These are phyloP conservation scores for Tigriopus californicus DNA, from an alignment of 2,888 invertebrate genomes.

Conservation along the genomic window DNA sequence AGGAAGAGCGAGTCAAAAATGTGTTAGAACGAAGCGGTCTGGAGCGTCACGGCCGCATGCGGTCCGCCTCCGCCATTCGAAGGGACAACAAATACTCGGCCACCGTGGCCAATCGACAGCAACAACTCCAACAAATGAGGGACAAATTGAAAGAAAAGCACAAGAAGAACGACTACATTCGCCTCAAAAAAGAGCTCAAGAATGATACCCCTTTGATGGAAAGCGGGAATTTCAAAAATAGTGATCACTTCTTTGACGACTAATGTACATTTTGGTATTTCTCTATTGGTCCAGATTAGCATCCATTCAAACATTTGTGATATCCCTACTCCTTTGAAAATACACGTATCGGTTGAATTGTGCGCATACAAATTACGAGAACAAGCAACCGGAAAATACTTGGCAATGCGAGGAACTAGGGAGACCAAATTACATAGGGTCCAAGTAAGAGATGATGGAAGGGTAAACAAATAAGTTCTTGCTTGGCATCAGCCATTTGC, in stretches of 20 bases:
- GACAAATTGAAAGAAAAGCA: constrained; percentile 20
- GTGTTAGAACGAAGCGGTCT: not conserved
- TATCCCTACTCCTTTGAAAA: no score
- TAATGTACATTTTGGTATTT: not conserved
- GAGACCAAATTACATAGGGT: no score
- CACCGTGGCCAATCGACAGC: constrained; percentile 16
- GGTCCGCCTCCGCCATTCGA: not conserved
- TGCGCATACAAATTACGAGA: no score
- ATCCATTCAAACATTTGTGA: no score
- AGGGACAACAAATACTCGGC: not conserved
- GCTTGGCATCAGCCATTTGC: no score
- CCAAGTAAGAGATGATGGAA: no score
- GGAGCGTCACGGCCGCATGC: constrained; percentile 1
- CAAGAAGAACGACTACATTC: constrained; percentile 18
- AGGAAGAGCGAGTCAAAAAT: constrained; percentile 10
- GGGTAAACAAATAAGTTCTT: no score
- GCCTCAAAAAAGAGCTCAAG: constrained; percentile 19
- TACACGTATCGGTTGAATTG: no score
- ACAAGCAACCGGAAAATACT: no score
- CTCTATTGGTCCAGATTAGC: not conserved
- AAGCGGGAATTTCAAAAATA: not conserved
- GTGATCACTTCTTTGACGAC: not conserved
- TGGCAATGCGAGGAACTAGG: no score
- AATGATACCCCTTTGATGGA: not conserved
- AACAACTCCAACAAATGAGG: constrained; percentile 19